A percentile compares a stretch with the other conserved stretches of the same genome.
Evolutionary conservation across 2,888 invertebrate species (phyloP).

Genomic region (Rhynchonema sp.): DNA sequence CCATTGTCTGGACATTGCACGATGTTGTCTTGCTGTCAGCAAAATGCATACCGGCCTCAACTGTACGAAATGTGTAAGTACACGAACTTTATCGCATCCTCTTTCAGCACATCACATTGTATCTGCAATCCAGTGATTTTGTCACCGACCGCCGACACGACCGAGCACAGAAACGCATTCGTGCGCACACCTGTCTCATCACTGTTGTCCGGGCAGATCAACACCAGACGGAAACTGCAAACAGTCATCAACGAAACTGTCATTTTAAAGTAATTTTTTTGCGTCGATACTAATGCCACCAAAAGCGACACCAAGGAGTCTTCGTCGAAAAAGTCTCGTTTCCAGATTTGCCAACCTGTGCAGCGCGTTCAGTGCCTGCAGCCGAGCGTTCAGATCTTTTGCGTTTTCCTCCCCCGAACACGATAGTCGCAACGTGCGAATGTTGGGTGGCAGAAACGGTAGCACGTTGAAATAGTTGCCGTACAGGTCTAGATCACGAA

Average conservation of each 20-base stretch:
- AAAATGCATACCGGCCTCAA: too few species aligned
- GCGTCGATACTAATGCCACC: too few species aligned
- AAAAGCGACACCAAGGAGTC: too few species aligned
- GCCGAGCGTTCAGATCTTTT: slow-evolving; percentile 11
- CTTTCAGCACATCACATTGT: neutral
- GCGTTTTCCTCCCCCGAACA: slow-evolving; percentile 12
- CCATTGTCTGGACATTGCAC: too few species aligned
- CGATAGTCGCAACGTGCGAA: slow-evolving; percentile 18
- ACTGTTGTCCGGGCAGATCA: neutral
- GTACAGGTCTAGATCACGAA: slow-evolving; percentile 21
- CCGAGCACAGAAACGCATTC: slow-evolving; percentile 12
- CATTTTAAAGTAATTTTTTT: too few species aligned
- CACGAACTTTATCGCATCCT: neutral
- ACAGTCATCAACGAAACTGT: too few species aligned
- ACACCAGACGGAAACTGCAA: neutral
- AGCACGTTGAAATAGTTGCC: slow-evolving; percentile 20
- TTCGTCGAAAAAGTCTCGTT: neutral
- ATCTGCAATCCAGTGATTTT: slow-evolving; percentile 19
- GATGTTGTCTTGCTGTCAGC: too few species aligned
- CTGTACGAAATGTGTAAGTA: too few species aligned
- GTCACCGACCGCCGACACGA: slow-evolving; percentile 15
- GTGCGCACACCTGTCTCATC: neutral
- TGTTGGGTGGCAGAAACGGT: slow-evolving; percentile 18
- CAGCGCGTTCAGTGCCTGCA: slow-evolving; percentile 5
- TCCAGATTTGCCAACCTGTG: neutral